Evolutionary conservation across 1,140 invertebrate genomes (phyloP).

Genomic region (Heliconius melpomene): DNA sequence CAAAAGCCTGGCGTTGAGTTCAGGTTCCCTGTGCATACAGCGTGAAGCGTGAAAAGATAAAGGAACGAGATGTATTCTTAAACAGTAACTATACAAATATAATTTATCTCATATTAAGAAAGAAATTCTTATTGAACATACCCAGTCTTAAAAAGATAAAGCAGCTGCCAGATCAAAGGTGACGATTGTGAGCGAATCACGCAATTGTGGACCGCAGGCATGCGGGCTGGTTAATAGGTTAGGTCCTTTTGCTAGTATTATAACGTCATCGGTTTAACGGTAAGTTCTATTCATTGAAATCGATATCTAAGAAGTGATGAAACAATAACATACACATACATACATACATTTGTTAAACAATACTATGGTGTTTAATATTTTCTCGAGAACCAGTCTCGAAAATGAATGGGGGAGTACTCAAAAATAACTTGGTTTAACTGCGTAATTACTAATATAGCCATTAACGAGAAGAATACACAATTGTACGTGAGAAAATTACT

Average conservation of each 20-base stretch:
- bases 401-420: background rate
- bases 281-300: conserved; percentile 24
- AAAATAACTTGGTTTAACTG: background rate
- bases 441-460: background rate
- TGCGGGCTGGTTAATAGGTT: background rate
- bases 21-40: too few species aligned
- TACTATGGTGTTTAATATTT: background rate
- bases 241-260: conserved; percentile 41
- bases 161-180: conserved; percentile 6
- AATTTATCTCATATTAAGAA: background rate
- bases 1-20: too few species aligned
- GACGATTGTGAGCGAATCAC: conserved; percentile 6
- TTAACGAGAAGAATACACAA: conserved; percentile 1
- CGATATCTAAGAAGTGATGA: background rate
- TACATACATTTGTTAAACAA: background rate
- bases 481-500: background rate
- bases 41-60: too few species aligned
- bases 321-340: background rate
- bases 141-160: background rate
- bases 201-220: background rate
- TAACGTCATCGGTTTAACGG: conserved; percentile 25
- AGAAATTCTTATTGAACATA: background rate
- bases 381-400: background rate
- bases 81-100: too few species aligned
- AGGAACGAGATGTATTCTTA: too few species aligned